Evolutionary conservation across 2,888 invertebrate species (phyloP), one percentile per base, ranked within the genome.

Genomic region (Junonia oenone): DNA sequence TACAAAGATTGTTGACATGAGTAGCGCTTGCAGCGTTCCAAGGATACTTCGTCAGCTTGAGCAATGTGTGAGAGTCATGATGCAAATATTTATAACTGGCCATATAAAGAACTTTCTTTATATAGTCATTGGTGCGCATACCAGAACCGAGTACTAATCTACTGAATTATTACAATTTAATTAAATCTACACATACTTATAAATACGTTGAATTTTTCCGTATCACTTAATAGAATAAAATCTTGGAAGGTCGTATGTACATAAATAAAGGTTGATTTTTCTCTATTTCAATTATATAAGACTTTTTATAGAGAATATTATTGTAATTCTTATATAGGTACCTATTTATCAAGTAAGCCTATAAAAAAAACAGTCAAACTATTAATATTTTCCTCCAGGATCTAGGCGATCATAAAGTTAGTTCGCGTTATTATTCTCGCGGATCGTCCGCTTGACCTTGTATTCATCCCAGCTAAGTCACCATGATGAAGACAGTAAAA

Each of bases 401-500:
- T 22, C 22, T 22, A 22, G 2, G 2, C 22, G 22, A 22, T 22
- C 22, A 22, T 22, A 22, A 22, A 22, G 22, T 22, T 3, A 22
- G 22, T 22, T 3, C 22, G 2, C 22, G 22, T 22, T 22, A 22
- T 11, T 8, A 46, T 46, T 5, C 14, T 26, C 15, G 46, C 54
- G 46, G 53, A 53, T 37, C 17, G 53, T 51, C 33, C 43, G 19
- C 45, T 27, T 51, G 56, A 51, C 59, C 61, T 59, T 62, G 56
- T 52, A 29, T 33, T 50, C 31, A 51, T 53, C 50, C 49, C 43
- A 55, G 50, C 38, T 17, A 38, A 38, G 38, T 17, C 48, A 43
- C 48, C 58, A 52, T 27, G 47, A 49, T 66, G 63, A 68, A 66
- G 67, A 64, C 66, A 64, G 77, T 78, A 85, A 85, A 88, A 86